Percentiles rank a stretch among this genome's conserved stretches.
phyloP scores from a whole-genome alignment of 1,140 invertebrate species.

The Leptopilina clavipes region DNA sequence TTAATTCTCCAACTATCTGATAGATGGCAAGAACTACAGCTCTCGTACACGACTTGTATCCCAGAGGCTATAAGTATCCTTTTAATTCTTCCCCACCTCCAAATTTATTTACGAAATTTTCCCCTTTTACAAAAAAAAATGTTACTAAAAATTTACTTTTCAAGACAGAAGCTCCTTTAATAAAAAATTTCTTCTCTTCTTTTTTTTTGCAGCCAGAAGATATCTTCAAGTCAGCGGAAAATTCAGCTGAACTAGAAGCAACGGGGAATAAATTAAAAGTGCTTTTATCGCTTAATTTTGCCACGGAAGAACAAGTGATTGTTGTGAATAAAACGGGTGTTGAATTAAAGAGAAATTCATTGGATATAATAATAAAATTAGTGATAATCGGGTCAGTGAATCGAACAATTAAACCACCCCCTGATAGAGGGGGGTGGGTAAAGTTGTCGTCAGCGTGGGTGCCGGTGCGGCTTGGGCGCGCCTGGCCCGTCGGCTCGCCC shows the following conservation, averaged over 20 bases:
- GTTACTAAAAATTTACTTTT: too few relatives aligned
- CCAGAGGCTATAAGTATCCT: too few relatives aligned
- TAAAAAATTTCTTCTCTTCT: too few relatives aligned
- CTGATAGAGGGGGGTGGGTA: slow-evolving; percentile 70
- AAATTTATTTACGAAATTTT: too few relatives aligned
- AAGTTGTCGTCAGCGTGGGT: slow-evolving; percentile 71
- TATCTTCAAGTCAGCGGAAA: background rate
- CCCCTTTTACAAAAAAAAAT: too few relatives aligned
- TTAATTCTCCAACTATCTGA: too few relatives aligned
- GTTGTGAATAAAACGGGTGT: background rate
- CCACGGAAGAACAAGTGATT: slow-evolving; percentile 17
- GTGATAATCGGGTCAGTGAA: slow-evolving; percentile 52
- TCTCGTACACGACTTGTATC: too few relatives aligned
- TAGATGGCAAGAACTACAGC: too few relatives aligned
- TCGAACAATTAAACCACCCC: slow-evolving; percentile 68
- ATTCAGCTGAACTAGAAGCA: background rate
- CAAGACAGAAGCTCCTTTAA: too few relatives aligned
- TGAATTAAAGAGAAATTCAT: background rate
- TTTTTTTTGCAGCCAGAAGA: background rate
- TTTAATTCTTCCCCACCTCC: too few relatives aligned
- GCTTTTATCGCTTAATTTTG: background rate
- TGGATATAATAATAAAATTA: background rate
- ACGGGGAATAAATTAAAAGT: background rate
- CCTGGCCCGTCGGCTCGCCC: slow-evolving; percentile 72
- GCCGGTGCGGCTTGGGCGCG: slow-evolving; percentile 70